Percentiles rank a stretch among this genome's conserved stretches.
These are phyloP conservation scores for Drosophila falleni DNA, from an alignment of 2,888 invertebrate genomes.

Conservation along the genomic window DNA sequence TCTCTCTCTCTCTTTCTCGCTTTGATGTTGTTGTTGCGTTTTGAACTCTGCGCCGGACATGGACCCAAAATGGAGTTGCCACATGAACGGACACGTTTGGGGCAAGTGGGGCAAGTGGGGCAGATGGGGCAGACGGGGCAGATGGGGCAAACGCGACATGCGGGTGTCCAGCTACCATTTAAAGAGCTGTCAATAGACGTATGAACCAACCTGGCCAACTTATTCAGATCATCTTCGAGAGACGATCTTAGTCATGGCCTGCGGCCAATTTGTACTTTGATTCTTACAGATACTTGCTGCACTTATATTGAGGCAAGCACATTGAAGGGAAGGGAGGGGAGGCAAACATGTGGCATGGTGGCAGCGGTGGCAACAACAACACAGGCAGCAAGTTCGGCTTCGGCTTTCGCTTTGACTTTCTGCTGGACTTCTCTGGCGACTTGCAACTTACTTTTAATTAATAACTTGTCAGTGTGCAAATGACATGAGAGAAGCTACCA, in stretches of 20 bases:
- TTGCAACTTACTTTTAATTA: conserved; percentile 76
- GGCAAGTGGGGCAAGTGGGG: no score
- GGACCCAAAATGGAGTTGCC: conserved; percentile 51
- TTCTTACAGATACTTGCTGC: conserved; percentile 50
- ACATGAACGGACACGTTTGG: neutral
- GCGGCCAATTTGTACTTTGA: neutral
- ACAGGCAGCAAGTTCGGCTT: neutral
- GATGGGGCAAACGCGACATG: conserved; percentile 9
- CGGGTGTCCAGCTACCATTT: conserved; percentile 19
- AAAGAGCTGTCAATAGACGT: conserved; percentile 5
- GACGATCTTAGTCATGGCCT: conserved; percentile 30
- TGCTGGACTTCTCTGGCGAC: conserved; percentile 27
- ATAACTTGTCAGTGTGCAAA: conserved; percentile 83
- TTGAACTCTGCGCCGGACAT: conserved; percentile 62
- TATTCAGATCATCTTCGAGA: conserved; percentile 20
- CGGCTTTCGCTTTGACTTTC: neutral
- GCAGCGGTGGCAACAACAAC: neutral
- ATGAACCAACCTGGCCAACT: neutral
- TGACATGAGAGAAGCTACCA: conserved; percentile 76
- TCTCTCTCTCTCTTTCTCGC: neutral
- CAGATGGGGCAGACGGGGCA: neutral
- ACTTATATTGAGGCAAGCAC: conserved; percentile 28
- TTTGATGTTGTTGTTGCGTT: conserved; percentile 24
- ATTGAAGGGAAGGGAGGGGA: neutral
- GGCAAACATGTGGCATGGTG: neutral